phyloP scores from a whole-genome alignment of 2,888 invertebrate species.

The Stenoptilia bipunctidactyla region DNA sequence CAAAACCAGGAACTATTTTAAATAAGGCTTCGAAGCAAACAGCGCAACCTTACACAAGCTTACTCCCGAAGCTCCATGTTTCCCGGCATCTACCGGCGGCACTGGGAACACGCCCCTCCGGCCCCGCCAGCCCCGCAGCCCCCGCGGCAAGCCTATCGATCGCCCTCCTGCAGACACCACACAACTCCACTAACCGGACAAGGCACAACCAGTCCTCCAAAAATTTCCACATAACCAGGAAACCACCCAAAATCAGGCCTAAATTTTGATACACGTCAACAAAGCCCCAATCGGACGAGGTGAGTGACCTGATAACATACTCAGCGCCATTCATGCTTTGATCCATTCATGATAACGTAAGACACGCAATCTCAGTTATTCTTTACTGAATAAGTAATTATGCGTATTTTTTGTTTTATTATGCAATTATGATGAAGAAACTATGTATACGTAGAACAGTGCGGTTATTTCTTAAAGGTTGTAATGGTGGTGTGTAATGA shows the following conservation, averaged over 20 bases:
- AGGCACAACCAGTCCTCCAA: slow-evolving; percentile 36
- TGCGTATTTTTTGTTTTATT: slow-evolving; percentile 10
- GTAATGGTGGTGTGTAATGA: slow-evolving; percentile 13
- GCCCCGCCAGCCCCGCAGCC: slow-evolving; percentile 20
- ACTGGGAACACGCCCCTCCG: slow-evolving; percentile 27
- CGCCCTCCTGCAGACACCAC: slow-evolving; percentile 30
- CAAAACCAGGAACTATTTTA: slow-evolving; percentile 9
- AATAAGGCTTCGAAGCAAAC: no score
- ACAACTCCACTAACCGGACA: slow-evolving; percentile 48
- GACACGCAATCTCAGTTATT: slow-evolving; percentile 26
- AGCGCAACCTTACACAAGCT: no score
- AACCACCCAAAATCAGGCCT: slow-evolving; percentile 27
- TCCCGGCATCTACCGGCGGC: slow-evolving; percentile 50
- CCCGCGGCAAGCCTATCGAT: slow-evolving; percentile 49
- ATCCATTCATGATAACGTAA: slow-evolving; percentile 44
- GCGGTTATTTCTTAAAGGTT: slow-evolving; percentile 14
- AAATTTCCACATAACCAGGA: slow-evolving; percentile 32
- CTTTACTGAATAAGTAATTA: slow-evolving; percentile 20
- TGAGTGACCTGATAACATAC: slow-evolving; percentile 28
- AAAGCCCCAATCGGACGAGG: slow-evolving; percentile 21
- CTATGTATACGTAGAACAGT: no score
- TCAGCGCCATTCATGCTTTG: slow-evolving; percentile 27
- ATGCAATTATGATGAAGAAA: no score
- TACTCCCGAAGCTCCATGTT: slow-evolving; percentile 21
- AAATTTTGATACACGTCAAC: slow-evolving; percentile 13